Base-by-base conservation (phyloP, 2,888 invertebrate genomes). In the Podabrus alpinus region DNA sequence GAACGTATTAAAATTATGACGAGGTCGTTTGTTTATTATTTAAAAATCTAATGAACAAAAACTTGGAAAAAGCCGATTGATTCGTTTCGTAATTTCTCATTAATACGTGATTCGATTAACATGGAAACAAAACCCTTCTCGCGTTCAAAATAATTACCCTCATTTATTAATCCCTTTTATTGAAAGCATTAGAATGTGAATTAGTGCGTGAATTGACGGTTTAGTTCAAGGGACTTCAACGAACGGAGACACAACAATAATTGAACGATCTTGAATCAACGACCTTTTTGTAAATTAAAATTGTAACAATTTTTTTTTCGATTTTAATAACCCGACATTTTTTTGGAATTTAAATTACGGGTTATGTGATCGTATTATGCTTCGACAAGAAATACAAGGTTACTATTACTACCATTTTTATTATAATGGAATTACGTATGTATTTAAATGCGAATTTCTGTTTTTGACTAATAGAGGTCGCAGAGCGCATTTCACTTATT, bases 201-300 rank as follows among this genome's bases (percentile, higher is more conserved):
- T 82, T 82, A 81, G 83, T 81, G 82, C 83, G 74, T 83, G 81
- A 84, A 83, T 79, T 79, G 80, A 78, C 81, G 79, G 81, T 81
- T 81, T 78, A 78, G 79, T 80, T 79, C 74, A 77, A 80, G 79
- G 79, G 80, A 73, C 79, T 77, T 15, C 16, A 29, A 66, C 59
- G 19, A 62, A 66, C 9, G 60, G 59, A 59, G 66, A 66, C 71
- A 59, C 21, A 66, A 71, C 19, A 59, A 29, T 29, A n/a, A 71
- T 71, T 64, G 70, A 59, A 45, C 19, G 60, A 16, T 59, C 29
- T 67, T 29, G 29, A 17, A 29, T 67, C 67, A 29, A 25, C 15
- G 29, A 29, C 67, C 29, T 64, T 64, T 64, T 29, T 45, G n/a
- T 45, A 45, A 45, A 45, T 45, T 45, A n/a, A 45, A 45, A 45